These are phyloP conservation scores for Mandrillus leucophaeus DNA, from an alignment of 2,113 vertebrate genomes.

Conservation along the genomic window DNA sequence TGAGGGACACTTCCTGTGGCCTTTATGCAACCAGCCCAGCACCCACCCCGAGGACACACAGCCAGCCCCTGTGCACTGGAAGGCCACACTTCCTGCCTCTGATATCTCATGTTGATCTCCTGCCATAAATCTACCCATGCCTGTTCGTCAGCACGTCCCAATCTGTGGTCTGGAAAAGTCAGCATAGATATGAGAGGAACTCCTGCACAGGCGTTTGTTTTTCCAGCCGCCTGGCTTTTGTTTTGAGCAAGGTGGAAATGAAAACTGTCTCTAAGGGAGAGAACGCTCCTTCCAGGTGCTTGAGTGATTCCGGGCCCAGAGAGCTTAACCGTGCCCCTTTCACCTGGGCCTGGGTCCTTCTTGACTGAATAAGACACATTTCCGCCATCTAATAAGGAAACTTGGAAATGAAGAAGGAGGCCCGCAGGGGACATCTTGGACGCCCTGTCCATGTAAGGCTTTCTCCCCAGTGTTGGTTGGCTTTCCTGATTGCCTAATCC, in stretches of 20 bases:
- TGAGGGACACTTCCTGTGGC: not conserved
- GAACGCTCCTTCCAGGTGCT: slow-evolving; percentile 38
- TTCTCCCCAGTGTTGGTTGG: not conserved
- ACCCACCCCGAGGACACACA: not conserved
- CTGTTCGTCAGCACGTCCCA: not conserved
- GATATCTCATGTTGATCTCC: not conserved
- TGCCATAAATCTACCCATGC: not conserved
- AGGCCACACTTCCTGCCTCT: not conserved
- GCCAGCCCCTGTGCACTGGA: not conserved
- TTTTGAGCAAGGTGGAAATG: slow-evolving; percentile 56
- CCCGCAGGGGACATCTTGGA: not conserved
- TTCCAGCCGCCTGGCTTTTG: slow-evolving; percentile 54
- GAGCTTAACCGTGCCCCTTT: not conserved
- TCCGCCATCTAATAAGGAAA: not conserved
- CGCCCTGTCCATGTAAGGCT: not conserved
- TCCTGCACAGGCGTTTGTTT: slow-evolving; percentile 16
- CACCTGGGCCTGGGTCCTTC: not conserved
- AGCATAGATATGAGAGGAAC: not conserved
- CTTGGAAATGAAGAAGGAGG: not conserved
- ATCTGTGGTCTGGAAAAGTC: slow-evolving; percentile 50
- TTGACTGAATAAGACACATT: slow-evolving; percentile 24
- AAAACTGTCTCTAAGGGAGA: slow-evolving; percentile 34
- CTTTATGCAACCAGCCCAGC: not conserved
- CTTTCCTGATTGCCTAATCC: not conserved
- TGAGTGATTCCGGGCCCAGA: not conserved